Base-by-base conservation (phyloP, 2,888 invertebrate genomes). In the Oligia latruncula region DNA sequence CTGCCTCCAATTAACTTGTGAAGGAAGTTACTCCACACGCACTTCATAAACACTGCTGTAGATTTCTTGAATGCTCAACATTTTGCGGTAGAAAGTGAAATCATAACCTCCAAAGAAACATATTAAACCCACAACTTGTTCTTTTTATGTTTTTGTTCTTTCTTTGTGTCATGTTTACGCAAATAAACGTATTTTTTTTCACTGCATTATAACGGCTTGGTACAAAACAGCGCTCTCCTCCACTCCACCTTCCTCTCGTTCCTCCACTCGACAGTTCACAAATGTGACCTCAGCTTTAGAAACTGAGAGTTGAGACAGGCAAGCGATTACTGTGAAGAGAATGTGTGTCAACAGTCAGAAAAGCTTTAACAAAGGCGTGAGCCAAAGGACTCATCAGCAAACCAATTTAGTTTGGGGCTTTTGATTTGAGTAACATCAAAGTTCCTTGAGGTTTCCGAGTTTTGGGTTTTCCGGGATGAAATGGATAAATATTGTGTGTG, bases 301-400 rank as follows among this genome's bases (percentile, higher is more conserved):
- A 83, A 84, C 83, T 71, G 87, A 80, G 81, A 80, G 74, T 84
- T 78, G 84, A 84, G 87, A 89, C 90, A 86, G 82, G 82, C 79
- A 89, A 82, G 77, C 90, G 89, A 92, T 92, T 91, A 91, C 82
- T 71, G 74, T 83, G 86, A 90, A 92, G 88, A 87, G 89, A 91
- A 91, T 91, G 89, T 91, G 87, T 90, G 92, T 91, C 91, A 91
- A 91, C 90, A 90, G 87, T 87, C 84, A 84, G 87, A 87, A 89
- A 87, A 88, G 86, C 87, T 84, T 83, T 83, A 85, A 88, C 88
- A 89, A 91, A 87, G 91, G 86, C 81, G 80, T 83, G 80, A 84
- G 77, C 68, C 76, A 82, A 81, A 86, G 87, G 83, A 85, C 89
- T 90, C 90, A 88, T 85, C 86, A 87, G 81, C 86, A 83, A 86